Percentiles rank a stretch among this genome's conserved stretches.
phyloP scores from a whole-genome alignment of 2,113 vertebrate species.

The Heterocephalus glaber region DNA sequence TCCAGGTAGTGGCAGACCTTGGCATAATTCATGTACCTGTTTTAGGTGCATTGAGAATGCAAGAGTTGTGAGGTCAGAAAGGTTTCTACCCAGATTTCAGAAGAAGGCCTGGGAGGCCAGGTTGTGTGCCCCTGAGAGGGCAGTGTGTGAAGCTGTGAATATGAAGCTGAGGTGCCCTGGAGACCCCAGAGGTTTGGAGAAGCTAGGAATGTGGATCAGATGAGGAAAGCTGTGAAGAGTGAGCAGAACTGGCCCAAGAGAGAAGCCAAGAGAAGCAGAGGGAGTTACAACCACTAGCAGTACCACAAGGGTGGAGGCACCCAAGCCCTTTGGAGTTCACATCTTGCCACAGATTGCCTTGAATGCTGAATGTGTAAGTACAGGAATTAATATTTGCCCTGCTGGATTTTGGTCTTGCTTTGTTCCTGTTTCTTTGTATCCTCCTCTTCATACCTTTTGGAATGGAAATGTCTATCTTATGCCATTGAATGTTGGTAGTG shows the following conservation, averaged over 20 bases:
- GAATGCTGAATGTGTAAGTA: neutral
- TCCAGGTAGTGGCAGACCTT: neutral
- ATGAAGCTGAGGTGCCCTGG: neutral
- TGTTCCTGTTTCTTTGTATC: neutral
- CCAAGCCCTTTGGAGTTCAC: neutral
- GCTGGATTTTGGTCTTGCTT: neutral
- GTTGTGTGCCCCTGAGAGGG: neutral
- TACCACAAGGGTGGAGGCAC: neutral
- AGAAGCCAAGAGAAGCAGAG: neutral
- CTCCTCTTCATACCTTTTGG: neutral
- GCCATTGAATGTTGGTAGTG: neutral
- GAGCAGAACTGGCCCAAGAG: neutral
- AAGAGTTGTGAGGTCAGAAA: neutral
- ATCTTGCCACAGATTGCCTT: neutral
- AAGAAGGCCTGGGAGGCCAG: neutral
- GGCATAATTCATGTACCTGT: neutral
- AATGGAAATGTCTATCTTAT: neutral
- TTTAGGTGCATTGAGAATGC: neutral
- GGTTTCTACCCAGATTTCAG: neutral
- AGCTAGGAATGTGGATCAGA: neutral
- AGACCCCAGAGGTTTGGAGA: neutral
- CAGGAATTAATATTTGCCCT: neutral
- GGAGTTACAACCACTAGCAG: neutral
- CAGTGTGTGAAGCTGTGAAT: neutral
- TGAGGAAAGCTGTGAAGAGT: neutral